These are phyloP conservation scores for Sminthurides aquaticus DNA, from an alignment of 2,888 invertebrate genomes.

Conservation along the genomic window DNA sequence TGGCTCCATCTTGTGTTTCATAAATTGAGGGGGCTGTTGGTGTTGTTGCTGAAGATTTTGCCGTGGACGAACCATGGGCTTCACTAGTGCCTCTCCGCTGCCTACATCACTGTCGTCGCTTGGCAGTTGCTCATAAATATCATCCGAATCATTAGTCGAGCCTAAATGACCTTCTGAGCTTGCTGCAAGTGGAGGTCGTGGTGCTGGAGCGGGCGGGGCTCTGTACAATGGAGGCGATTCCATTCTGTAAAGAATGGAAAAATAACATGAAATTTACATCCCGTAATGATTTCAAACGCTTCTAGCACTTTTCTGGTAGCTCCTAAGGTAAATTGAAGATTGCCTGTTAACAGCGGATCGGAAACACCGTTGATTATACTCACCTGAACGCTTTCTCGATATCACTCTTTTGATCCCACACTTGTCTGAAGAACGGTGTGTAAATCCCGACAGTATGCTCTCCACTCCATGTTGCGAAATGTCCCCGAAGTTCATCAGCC, in stretches of 20 bases:
- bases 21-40: slow-evolving; percentile 17
- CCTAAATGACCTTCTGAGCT: slow-evolving; percentile 30
- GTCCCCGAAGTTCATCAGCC: slow-evolving; percentile 79
- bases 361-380: no score
- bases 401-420: slow-evolving; percentile 91
- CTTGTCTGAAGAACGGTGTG: slow-evolving; percentile 91
- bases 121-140: slow-evolving; percentile 61
- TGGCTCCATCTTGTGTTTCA: slow-evolving; percentile 39
- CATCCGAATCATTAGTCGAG: slow-evolving; percentile 45
- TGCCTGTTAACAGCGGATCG: no score
- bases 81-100: slow-evolving; percentile 40
- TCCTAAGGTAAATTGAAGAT: no score
- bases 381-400: slow-evolving; percentile 81
- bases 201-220: slow-evolving; percentile 39
- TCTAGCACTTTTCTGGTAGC: no score
- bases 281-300: slow-evolving; percentile 4
- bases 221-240: slow-evolving; percentile 42
- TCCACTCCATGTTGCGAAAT: slow-evolving; percentile 79
- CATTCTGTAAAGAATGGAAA: slow-evolving; percentile 38
- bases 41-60: slow-evolving; percentile 29
- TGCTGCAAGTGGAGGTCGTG: slow-evolving; percentile 30
- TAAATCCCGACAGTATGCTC: slow-evolving; percentile 56
- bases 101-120: slow-evolving; percentile 62
- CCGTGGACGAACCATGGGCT: slow-evolving; percentile 36
- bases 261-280: neutral